Conservation (phyloP, 1,140 invertebrate genomes). For the Drosophila obscura region DNA sequence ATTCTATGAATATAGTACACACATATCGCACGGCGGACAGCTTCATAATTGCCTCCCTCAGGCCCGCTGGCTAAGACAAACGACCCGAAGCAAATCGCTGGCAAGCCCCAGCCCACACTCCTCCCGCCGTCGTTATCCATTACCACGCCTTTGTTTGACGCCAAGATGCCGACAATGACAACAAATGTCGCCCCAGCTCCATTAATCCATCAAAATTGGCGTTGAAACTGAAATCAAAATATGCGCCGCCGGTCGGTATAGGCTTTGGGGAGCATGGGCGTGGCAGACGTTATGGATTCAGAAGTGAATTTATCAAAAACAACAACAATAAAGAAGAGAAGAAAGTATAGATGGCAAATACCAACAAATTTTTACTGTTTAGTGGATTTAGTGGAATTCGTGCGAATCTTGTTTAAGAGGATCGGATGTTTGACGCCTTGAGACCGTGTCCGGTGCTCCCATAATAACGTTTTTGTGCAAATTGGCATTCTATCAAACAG, state of each 20-base stretch:
- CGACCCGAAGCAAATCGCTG: constrained; percentile 59
- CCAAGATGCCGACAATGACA: constrained; percentile 55
- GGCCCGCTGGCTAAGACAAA: constrained; percentile 58
- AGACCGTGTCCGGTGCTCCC: neutral
- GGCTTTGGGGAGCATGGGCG: neutral
- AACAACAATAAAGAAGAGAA: neutral
- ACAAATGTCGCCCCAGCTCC: constrained; percentile 43
- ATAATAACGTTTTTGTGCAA: constrained; percentile 1
- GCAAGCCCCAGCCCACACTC: constrained; percentile 22
- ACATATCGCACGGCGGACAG: constrained; percentile 32
- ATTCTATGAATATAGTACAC: constrained; percentile 56
- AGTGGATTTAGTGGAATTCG: neutral
- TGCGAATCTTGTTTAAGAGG: neutral
- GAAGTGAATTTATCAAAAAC: neutral
- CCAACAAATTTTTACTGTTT: constrained; percentile 3
- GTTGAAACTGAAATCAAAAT: constrained; percentile 61
- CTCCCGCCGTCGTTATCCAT: constrained; percentile 2
- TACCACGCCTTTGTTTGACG: constrained; percentile 59
- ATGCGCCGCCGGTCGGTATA: constrained; percentile 22
- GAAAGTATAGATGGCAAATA: constrained; percentile 6
- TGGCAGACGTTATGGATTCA: neutral
- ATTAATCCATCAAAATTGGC: constrained; percentile 71
- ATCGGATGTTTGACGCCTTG: neutral
- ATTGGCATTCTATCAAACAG: constrained; percentile 14
- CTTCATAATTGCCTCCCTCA: constrained; percentile 34